Evolutionary conservation across 1,140 invertebrate species (phyloP).

Genomic region (Cyphomyrmex costatus): DNA sequence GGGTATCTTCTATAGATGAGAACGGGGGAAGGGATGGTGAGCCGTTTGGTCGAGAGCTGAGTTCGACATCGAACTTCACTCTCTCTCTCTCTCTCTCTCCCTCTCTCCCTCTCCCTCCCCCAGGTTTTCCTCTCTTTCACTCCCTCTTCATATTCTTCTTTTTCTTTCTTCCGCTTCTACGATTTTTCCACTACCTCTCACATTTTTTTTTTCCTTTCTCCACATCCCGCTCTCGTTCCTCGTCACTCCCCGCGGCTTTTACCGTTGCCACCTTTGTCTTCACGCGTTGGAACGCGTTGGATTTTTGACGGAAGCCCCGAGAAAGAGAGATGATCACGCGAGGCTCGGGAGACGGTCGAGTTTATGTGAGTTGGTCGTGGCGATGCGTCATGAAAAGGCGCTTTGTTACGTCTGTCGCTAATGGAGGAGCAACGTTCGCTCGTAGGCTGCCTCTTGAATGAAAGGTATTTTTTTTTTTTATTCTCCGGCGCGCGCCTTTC

Average conservation of each 20-base stretch:
- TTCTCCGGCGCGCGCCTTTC: conserved; percentile 1
- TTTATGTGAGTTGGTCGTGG: conserved; percentile 43
- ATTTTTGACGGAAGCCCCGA: conserved; percentile 57
- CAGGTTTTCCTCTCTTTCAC: conserved; percentile 2
- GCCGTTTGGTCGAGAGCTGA: conserved; percentile 43
- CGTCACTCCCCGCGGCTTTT: conserved; percentile 40
- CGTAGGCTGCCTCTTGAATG: conserved; percentile 47
- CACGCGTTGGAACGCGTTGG: conserved; percentile 51
- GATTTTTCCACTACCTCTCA: conserved; percentile 28
- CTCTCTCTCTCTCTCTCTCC: conserved; percentile 56
- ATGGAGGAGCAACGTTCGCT: conserved; percentile 48
- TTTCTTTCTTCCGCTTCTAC: conserved; percentile 60
- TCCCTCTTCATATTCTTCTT: conserved; percentile 47
- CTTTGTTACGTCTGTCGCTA: conserved; percentile 57
- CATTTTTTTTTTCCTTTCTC: conserved; percentile 18
- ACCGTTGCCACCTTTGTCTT: conserved; percentile 61
- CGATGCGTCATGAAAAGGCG: conserved; percentile 54
- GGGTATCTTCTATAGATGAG: conserved; percentile 83
- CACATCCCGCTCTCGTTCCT: conserved; percentile 56
- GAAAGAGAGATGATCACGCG: conserved; percentile 54
- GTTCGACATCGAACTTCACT: conserved; percentile 73
- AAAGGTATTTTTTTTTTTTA: conserved; percentile 2
- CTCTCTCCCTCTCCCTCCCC: conserved; percentile 50
- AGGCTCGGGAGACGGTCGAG: conserved; percentile 46
- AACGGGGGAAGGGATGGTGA: conserved; percentile 66